Evolutionary conservation across 2,797 vertebrate genomes (phyloP), one percentile per base, ranked within the genome.

Genomic region (Periparus ater): DNA sequence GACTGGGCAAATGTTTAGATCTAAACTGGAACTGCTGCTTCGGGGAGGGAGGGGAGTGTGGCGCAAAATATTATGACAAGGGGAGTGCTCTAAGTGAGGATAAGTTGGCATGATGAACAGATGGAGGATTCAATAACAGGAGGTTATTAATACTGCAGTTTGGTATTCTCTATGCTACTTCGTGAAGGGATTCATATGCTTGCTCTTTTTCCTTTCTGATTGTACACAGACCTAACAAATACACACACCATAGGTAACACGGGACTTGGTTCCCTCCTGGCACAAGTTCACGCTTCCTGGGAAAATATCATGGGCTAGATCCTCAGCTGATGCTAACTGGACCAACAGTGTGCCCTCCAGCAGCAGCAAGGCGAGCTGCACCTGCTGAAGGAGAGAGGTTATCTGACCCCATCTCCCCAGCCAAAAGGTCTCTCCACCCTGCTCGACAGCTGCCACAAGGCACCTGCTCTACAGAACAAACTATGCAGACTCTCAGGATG

Each of bases 91-190:
- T 68, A 68, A 96, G 95, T 95, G 96, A 94, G 95, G 96, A 96
- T 96, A 96, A 94, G 95, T 95, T 97, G 96, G 96, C 95, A 96
- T 93, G 91, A 95, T 88, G 96, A 97, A 96, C 96, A 97, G 96
- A 97, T 97, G 96, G 96, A 96, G 95, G 91, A 96, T 97, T 96
- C 96, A 95, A 92, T 96, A 97, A 97, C 96, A 97, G 95, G 95
- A 96, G 96, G 95, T 97, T 96, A 97, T 97, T 96, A 97, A 97
- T 97, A 96, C 96, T 96, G 91, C 96, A 97, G 96, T 91, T 97
- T 97, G 96, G 92, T 96, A 93, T 97, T 96, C 96, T 94, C 95
- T 70, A n/a, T 6, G 9, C 93, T 95, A 57, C 95, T 93, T 90
- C 58, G 6, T 91, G 94, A 96, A 96, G 91, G 93, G 89, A 96